phyloP scores from a whole-genome alignment of 1,140 invertebrate genomes.

The Globodera ellingtonae region DNA sequence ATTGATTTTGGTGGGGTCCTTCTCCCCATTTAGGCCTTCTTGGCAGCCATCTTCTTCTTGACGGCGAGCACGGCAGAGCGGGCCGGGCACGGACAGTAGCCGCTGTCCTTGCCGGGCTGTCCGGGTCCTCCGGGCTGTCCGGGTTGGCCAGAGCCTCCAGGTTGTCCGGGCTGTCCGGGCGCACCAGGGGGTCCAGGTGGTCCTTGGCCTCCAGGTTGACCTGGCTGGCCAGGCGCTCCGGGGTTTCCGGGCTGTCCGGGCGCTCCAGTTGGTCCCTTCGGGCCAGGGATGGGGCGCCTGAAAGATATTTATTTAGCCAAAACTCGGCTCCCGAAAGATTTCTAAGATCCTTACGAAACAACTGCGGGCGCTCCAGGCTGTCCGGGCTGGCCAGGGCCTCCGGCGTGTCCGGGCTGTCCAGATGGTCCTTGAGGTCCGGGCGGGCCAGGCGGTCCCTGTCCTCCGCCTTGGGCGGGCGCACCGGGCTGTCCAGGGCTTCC shows the following conservation, averaged over 20 bases:
- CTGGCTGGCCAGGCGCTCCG: too few relatives aligned
- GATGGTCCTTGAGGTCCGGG: neutral
- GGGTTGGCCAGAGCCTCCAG: conserved; percentile 2
- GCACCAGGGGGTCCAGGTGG: too few relatives aligned
- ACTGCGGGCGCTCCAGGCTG: too few relatives aligned
- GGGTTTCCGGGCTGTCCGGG: conserved; percentile 7
- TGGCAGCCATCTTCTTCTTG: neutral
- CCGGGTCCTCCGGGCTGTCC: conserved; percentile 4
- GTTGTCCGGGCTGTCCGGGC: neutral
- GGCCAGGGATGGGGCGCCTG: neutral
- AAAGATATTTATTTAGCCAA: neutral
- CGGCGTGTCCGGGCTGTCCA: conserved; percentile 14
- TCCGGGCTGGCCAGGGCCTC: neutral
- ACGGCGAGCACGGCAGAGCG: conserved; percentile 10
- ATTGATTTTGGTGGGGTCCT: neutral
- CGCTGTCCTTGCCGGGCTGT: neutral
- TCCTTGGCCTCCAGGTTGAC: too few relatives aligned
- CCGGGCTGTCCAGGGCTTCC: conserved; percentile 12
- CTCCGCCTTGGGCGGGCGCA: conserved; percentile 3
- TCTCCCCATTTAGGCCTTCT: too few relatives aligned
- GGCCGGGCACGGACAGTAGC: conserved; percentile 18
- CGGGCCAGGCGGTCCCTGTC: neutral
- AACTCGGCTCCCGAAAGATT: too few relatives aligned
- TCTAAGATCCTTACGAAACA: neutral
- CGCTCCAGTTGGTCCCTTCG: conserved; percentile 14